Base-by-base conservation (phyloP, 2,888 invertebrate genomes). In the Chymomyza fuscimana region DNA sequence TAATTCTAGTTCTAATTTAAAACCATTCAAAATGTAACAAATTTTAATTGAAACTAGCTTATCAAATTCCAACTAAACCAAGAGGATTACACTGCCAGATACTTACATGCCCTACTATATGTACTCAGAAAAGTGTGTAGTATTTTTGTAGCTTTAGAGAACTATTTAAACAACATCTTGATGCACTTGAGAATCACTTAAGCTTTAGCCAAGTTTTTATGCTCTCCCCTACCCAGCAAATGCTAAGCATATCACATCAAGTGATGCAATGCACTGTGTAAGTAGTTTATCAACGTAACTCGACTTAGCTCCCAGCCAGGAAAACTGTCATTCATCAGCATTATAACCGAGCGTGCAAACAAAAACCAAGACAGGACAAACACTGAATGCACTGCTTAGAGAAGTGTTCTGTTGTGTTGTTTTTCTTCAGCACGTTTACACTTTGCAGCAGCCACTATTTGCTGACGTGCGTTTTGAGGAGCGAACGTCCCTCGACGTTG, bases 401-500 rank as follows among this genome's bases (percentile, higher is more conserved):
- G 12, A 46, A 12, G 40, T 0, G 40, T 12, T 12, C 10, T 6
- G 32, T 89, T 87, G 89, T n/a, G n/a, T n/a, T n/a, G 86, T 86
- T 87, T 84, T 86, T 76, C 72, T 79, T 77, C 75, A 74, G 84
- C 88, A 84, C 83, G 84, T 79, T 68, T 77, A 75, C 75, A 66
- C 70, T 40, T 56, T 7, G 50, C 36, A 50, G 61, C 70, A 69
- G 61, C 54, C 54, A 19, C 54, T 54, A 29, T 36, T 65, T 56
- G 46, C 58, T 63, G 62, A 58, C 19, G 65, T 65, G 25, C 58
- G 25, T 29, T 54, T 25, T 5, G 51, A 4, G 40, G 25, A 6
- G 32, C 4, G 9, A 25, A 12, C n/a, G 16, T 32, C 36, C n/a
- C n/a, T 50, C 22, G 10, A 19, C 12, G 36, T 46, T 46, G 29